Percentiles rank a stretch among this genome's conserved stretches.
These are phyloP conservation scores for Puma concolor DNA, from an alignment of 2,113 vertebrate genomes.

Conservation along the genomic window DNA sequence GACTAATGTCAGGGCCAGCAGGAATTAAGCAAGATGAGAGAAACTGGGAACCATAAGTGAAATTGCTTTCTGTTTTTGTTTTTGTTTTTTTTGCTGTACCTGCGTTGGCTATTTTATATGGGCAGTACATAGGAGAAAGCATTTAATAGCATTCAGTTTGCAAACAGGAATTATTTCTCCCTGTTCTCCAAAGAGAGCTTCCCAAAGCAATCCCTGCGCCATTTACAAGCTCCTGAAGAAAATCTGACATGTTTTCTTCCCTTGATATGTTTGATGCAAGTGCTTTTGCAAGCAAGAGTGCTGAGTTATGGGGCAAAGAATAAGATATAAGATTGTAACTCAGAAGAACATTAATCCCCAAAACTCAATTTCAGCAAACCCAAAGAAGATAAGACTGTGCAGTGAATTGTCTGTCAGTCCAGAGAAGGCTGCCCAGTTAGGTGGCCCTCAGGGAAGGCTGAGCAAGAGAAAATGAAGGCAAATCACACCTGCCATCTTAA, in stretches of 20 bases:
- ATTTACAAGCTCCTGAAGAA: conserved; percentile 1
- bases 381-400: not conserved
- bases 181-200: not conserved
- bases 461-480: not conserved
- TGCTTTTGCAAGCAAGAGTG: not conserved
- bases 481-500: not conserved
- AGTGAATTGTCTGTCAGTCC: not conserved
- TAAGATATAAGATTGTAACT: not conserved
- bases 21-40: not conserved
- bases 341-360: not conserved
- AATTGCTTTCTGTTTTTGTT: not conserved
- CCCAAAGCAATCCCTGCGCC: not conserved
- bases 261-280: not conserved
- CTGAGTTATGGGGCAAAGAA: not conserved
- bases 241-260: not conserved
- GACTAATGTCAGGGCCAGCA: not conserved
- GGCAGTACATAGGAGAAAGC: not conserved
- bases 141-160: not conserved
- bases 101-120: not conserved
- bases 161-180: not conserved
- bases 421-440: not conserved
- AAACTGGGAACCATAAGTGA: not conserved
- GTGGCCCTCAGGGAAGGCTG: not conserved
- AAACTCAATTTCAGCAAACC: not conserved
- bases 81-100: not conserved